Conservation (phyloP, 2,888 invertebrate genomes). For the Tetragnatha montana region DNA sequence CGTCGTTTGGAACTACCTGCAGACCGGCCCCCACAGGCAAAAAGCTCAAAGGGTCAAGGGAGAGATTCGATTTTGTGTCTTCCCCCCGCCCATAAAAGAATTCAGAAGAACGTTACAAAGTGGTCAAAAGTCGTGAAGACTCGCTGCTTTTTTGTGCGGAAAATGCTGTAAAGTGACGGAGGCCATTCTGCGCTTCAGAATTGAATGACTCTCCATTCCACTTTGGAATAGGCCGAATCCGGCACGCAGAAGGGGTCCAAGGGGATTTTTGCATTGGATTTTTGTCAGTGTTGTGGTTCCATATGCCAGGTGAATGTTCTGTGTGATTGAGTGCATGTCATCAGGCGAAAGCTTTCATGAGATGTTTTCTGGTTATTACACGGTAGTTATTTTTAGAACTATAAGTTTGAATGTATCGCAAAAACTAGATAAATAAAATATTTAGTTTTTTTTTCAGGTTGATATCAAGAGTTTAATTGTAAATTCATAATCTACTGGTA, state of each 20-base stretch:
- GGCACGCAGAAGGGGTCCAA: constrained; percentile 36
- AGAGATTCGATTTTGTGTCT: constrained; percentile 24
- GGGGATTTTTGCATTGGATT: neutral
- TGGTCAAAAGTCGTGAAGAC: constrained; percentile 67
- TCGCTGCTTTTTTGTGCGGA: constrained; percentile 53
- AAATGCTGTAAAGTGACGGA: constrained; percentile 63
- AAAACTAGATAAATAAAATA: too few species aligned
- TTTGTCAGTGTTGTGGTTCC: neutral
- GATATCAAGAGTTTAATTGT: too few species aligned
- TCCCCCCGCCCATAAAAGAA: constrained; percentile 43
- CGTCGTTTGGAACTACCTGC: too few species aligned
- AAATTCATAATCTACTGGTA: too few species aligned
- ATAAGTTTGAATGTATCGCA: too few species aligned
- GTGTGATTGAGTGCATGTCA: too few species aligned
- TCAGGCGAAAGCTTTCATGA: too few species aligned
- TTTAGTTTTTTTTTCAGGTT: too few species aligned
- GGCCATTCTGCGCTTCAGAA: constrained; percentile 55
- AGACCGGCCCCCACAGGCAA: too few species aligned
- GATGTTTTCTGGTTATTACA: too few species aligned
- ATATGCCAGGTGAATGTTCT: too few species aligned
- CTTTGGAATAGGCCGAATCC: constrained; percentile 48
- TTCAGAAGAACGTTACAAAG: constrained; percentile 58
- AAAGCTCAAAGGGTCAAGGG: neutral
- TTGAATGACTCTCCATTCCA: constrained; percentile 69
- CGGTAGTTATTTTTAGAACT: too few species aligned